These are phyloP conservation scores for Habrosyne pyritoides DNA, from an alignment of 2,888 invertebrate species.

Conservation along the genomic window DNA sequence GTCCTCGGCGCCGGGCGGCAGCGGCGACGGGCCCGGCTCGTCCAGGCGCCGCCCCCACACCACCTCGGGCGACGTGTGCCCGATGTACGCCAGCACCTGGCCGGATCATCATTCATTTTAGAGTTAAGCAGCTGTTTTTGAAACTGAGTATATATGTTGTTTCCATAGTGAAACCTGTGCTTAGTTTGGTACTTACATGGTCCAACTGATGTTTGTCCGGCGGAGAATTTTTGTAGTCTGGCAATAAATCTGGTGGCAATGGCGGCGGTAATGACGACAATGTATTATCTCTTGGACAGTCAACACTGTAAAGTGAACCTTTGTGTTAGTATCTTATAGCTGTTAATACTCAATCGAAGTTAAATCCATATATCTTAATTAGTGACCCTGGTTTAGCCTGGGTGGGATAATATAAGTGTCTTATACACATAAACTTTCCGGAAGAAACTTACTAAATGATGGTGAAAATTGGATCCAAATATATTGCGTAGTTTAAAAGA, in stretches of 20 bases:
- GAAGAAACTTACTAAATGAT: no score
- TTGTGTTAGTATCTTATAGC: background rate
- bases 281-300: constrained; percentile 73
- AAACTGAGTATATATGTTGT: background rate
- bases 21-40: constrained; percentile 89
- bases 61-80: constrained; percentile 96
- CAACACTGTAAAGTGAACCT: constrained; percentile 39
- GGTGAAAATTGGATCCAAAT: no score
- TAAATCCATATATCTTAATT: no score
- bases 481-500: no score
- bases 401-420: no score
- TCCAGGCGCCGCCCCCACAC: constrained; percentile 88
- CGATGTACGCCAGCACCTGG: constrained; percentile 95
- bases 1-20: constrained; percentile 90
- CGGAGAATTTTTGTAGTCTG: constrained; percentile 91
- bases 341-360: no score
- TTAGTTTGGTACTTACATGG: constrained; percentile 85
- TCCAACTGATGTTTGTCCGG: constrained; percentile 96
- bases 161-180: background rate
- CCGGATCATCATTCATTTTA: no score
- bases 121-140: no score
- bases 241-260: constrained; percentile 88
- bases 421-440: no score
- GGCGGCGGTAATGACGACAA: constrained; percentile 84
- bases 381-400: no score